phyloP scores from a whole-genome alignment of 2,888 invertebrate species.

The Allygus modestus region DNA sequence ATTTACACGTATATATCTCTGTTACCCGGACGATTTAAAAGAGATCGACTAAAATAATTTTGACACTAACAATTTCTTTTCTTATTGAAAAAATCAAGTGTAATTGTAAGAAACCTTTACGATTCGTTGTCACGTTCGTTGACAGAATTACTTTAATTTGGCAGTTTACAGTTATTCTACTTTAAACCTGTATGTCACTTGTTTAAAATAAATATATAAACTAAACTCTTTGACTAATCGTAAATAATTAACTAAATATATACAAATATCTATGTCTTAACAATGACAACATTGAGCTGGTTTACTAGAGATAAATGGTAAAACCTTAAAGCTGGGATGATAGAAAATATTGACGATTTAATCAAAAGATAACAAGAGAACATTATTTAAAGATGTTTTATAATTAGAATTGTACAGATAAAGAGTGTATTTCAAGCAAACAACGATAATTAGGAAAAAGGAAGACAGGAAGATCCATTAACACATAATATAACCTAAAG shows the following conservation, averaged over 20 bases:
- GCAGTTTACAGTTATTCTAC: slow-evolving; percentile 39
- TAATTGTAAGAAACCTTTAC: background rate
- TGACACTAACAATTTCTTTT: slow-evolving; percentile 16
- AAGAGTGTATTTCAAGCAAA: background rate
- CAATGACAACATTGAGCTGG: slow-evolving; percentile 54
- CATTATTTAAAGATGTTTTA: background rate
- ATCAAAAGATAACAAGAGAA: background rate
- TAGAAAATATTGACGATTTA: slow-evolving; percentile 9
- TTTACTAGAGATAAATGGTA: slow-evolving; percentile 44
- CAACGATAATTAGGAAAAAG: slow-evolving; percentile 6
- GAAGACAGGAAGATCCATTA: slow-evolving; percentile 35
- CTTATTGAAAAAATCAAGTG: background rate
- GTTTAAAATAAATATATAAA: slow-evolving; percentile 50
- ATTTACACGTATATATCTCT: slow-evolving; percentile 53
- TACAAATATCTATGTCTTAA: slow-evolving; percentile 55
- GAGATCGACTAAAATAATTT: slow-evolving; percentile 58
- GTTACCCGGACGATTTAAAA: slow-evolving; percentile 18
- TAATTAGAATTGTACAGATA: background rate
- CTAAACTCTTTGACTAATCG: slow-evolving; percentile 35
- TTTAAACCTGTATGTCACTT: slow-evolving; percentile 41
- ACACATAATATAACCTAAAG: slow-evolving; percentile 47
- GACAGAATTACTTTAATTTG: slow-evolving; percentile 27
- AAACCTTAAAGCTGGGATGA: slow-evolving; percentile 25
- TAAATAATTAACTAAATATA: slow-evolving; percentile 46
- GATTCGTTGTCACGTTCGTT: slow-evolving; percentile 51